Evolutionary conservation across 2,888 invertebrate species (phyloP), one percentile per base, ranked within the genome.

Genomic region (Geotrupes spiniger): DNA sequence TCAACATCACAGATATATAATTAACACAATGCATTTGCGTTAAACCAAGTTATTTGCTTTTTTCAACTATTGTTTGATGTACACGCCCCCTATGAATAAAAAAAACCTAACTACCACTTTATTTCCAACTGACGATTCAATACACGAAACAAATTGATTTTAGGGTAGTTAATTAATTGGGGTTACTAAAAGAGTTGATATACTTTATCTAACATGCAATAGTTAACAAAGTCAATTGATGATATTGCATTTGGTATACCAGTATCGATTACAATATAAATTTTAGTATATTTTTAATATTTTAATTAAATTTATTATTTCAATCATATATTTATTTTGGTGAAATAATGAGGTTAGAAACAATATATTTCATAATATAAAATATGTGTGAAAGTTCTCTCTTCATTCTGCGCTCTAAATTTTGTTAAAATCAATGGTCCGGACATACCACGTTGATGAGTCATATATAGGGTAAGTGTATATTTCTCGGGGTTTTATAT

Each of bases 381-480:
- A n/a, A n/a, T n/a, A n/a, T n/a, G n/a, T n/a, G n/a, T n/a, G n/a
- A n/a, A n/a, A n/a, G n/a, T n/a, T n/a, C n/a, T n/a, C 6, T 21
- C 6, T 21, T 33, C 33, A 14, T 17, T 14, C 10, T 29, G 27
- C 50, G 26, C 25, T 52, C 47, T 52, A 48, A 36, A 17, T 17
- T 46, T 56, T 43, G 43, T 51, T 46, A 52, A 56, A 46, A 46
- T 54, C 56, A 53, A 50, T 44, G 53, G 52, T 46, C 57, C 57
- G 57, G 57, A 57, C 57, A 54, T 57, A 47, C 54, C 51, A 43
- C 54, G 50, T 44, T 49, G 53, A 56, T 63, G 63, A 63, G 49
- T 63, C 63, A 63, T 27, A 21, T 40, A 12, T 15, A 33, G 33
- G 33, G 33, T 33, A 14, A 33, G 15, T 15, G 33, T 33, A 33